Conservation (phyloP, 2,797 vertebrate species). For the Jordanella pulchra region DNA sequence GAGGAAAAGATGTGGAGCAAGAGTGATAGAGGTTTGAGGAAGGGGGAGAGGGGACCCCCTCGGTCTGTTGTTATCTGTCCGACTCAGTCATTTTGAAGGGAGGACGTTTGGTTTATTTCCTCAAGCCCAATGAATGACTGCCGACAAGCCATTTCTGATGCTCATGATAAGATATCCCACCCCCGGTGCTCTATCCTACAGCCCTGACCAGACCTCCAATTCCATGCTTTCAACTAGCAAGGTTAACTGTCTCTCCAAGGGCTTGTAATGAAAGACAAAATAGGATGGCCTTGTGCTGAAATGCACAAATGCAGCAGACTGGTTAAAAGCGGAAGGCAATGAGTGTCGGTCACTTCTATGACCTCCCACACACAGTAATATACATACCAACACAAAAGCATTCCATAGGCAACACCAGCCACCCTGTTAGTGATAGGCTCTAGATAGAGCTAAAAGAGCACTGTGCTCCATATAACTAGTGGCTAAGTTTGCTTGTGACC, state of each 20-base stretch:
- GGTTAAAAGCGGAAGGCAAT: slow-evolving; percentile 82
- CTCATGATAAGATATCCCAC: slow-evolving; percentile 85
- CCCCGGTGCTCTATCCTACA: slow-evolving; percentile 60
- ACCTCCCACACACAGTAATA: slow-evolving; percentile 67
- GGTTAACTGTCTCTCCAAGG: slow-evolving; percentile 82
- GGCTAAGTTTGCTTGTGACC: slow-evolving; percentile 57
- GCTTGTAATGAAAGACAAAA: slow-evolving; percentile 85
- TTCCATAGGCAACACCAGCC: slow-evolving; percentile 65
- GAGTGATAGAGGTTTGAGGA: slow-evolving; percentile 75
- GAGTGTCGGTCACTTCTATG: slow-evolving; percentile 59
- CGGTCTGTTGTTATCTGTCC: slow-evolving; percentile 80
- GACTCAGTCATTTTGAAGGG: slow-evolving; percentile 70
- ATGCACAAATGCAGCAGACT: slow-evolving; percentile 74
- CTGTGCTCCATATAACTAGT: slow-evolving; percentile 56
- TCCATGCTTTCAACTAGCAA: slow-evolving; percentile 77
- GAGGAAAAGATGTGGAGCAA: slow-evolving; percentile 55
- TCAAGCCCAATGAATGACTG: slow-evolving; percentile 86
- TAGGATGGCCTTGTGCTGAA: slow-evolving; percentile 83
- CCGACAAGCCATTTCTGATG: slow-evolving; percentile 89
- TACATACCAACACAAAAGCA: slow-evolving; percentile 67
- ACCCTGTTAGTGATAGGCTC: slow-evolving; percentile 66
- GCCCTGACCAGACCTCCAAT: slow-evolving; percentile 56
- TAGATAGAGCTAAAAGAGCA: slow-evolving; percentile 47
- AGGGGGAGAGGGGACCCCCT: slow-evolving; percentile 78
- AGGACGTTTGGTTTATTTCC: slow-evolving; percentile 79